These are phyloP conservation scores for Orthosia incerta DNA, from an alignment of 2,888 invertebrate genomes.

Conservation along the genomic window DNA sequence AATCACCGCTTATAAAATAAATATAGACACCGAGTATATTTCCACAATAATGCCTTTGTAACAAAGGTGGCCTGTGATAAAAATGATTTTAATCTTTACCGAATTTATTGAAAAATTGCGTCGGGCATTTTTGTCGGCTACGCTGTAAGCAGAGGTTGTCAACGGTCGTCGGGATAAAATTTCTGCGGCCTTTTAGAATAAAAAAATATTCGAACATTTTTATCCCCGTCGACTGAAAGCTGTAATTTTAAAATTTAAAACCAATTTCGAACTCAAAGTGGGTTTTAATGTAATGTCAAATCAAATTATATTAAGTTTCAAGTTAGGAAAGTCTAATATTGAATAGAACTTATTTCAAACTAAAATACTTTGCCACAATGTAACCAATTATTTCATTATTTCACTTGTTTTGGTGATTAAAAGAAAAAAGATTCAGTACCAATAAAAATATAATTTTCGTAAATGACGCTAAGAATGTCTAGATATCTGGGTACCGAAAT, in stretches of 20 bases:
- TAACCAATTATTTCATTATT: slow-evolving; percentile 3
- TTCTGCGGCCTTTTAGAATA: slow-evolving; percentile 68
- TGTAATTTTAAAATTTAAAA: slow-evolving; percentile 35
- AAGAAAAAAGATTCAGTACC: neutral
- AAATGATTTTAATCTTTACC: slow-evolving; percentile 69
- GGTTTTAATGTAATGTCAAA: slow-evolving; percentile 47
- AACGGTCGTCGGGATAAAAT: slow-evolving; percentile 73
- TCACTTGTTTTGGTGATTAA: neutral
- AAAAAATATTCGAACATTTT: slow-evolving; percentile 19
- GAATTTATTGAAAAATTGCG: slow-evolving; percentile 76
- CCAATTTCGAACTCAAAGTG: slow-evolving; percentile 44
- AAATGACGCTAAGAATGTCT: too few relatives aligned
- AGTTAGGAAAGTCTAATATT: slow-evolving; percentile 10
- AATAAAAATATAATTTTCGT: too few relatives aligned
- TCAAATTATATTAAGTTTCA: slow-evolving; percentile 30
- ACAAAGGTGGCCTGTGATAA: slow-evolving; percentile 63
- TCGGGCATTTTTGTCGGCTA: slow-evolving; percentile 70
- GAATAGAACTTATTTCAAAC: slow-evolving; percentile 42
- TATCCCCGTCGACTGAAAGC: slow-evolving; percentile 23
- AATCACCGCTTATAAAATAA: slow-evolving; percentile 30
- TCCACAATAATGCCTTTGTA: slow-evolving; percentile 56
- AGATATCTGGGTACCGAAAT: too few relatives aligned
- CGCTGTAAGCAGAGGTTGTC: slow-evolving; percentile 73
- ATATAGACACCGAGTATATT: slow-evolving; percentile 8
- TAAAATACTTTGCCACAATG: slow-evolving; percentile 1